Conservation (phyloP, 1,140 invertebrate species). For the Ceratina japonica region DNA sequence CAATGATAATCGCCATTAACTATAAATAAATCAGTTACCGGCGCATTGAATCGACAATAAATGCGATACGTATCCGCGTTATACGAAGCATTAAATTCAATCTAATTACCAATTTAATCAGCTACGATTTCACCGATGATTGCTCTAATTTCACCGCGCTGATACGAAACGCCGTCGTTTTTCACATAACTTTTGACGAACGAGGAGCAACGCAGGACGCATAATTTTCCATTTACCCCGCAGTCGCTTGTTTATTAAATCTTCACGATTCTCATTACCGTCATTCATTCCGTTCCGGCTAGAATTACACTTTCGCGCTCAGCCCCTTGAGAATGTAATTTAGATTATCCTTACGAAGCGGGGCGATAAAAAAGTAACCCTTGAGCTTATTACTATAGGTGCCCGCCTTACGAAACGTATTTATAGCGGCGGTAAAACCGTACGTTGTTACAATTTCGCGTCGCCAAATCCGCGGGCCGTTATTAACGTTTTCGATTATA, state of each 20-base stretch:
- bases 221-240: neutral
- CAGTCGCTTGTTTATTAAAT: neutral
- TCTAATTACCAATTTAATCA: conserved; percentile 12
- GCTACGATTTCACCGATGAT: neutral
- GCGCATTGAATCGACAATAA: neutral
- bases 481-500: neutral
- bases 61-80: neutral
- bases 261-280: neutral
- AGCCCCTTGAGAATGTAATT: neutral
- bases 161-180: neutral
- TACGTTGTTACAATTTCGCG: conserved; percentile 3
- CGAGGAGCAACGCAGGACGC: neutral
- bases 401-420: neutral
- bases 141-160: neutral
- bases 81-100: conserved; percentile 19
- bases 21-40: conserved; percentile 17
- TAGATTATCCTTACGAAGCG: neutral
- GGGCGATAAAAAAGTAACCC: neutral
- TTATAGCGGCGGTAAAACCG: neutral
- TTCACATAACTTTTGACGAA: neutral
- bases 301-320: neutral
- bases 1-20: neutral
- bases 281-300: neutral
- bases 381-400: neutral
- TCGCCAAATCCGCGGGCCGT: neutral